Evolutionary conservation across 2,888 invertebrate genomes (phyloP).

Genomic region (Balanococcus diminutus): DNA sequence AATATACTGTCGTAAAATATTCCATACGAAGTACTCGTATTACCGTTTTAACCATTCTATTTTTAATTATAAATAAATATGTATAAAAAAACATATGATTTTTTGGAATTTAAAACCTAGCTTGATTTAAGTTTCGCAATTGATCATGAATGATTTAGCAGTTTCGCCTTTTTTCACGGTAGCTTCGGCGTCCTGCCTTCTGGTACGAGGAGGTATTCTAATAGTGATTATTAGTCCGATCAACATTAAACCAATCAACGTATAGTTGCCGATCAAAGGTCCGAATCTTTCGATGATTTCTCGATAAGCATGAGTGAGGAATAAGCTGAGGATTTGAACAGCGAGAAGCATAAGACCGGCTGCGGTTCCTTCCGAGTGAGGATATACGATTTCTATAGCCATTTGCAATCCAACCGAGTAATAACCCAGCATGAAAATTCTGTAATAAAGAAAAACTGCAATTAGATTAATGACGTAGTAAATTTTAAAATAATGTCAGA

Average conservation of each 20-base stretch:
- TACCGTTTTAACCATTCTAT: neutral
- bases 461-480: no score
- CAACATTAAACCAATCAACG: slow-evolving; percentile 75
- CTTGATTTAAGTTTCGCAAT: neutral
- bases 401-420: slow-evolving; percentile 60
- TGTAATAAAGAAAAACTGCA: slow-evolving; percentile 25
- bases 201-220: slow-evolving; percentile 78
- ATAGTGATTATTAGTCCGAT: slow-evolving; percentile 82
- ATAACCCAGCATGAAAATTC: slow-evolving; percentile 69
- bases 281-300: slow-evolving; percentile 67
- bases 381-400: slow-evolving; percentile 60
- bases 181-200: slow-evolving; percentile 75
- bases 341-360: slow-evolving; percentile 59
- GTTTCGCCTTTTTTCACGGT: slow-evolving; percentile 36
- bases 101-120: neutral
- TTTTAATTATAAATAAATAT: neutral
- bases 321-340: slow-evolving; percentile 59
- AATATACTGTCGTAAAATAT: neutral
- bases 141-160: slow-evolving; percentile 25
- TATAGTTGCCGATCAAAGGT: slow-evolving; percentile 81
- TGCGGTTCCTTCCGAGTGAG: slow-evolving; percentile 59
- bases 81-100: neutral
- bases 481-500: no score
- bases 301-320: slow-evolving; percentile 57
- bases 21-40: neutral